Base-by-base conservation (phyloP, 1,140 invertebrate species). In the Aphaenogaster floridana region DNA sequence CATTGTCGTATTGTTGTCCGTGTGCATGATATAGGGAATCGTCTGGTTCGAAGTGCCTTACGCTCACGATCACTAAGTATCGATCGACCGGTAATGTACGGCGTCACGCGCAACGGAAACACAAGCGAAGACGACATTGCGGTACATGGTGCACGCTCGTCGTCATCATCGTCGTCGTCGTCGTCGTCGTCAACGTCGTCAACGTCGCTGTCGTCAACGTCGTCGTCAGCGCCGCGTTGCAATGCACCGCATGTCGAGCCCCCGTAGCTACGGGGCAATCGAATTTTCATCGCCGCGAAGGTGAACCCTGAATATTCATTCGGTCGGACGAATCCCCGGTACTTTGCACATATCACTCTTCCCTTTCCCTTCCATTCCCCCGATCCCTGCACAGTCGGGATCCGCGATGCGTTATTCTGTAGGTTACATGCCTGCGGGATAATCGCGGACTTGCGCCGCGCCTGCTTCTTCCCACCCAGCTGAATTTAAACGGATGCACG, bases 251-350 rank as follows among this genome's bases (percentile, higher is more conserved):
- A 84, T 15, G 89, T 90, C 89, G 87, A 90, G 15, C 83, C 86
- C 59, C 89, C 83, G 86, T 81, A 87, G 89, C 89, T 88, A 87
- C 83, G 74, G 90, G 79, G 78, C 90, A 91, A 92, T 90, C 91
- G 91, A 90, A 92, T 93, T 92, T 92, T 92, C 91, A 93, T 92
- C 88, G 87, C 85, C 85, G 90, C 85, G 80, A 90, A 92, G 89
- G 80, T 87, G 89, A 91, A 71, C 83, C 59, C 86, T 91, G 91
- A 92, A 92, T 92, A 92, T 92, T 92, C 91, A 92, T 92, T 87
- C 78, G 80, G 72, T 74, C 61, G 71, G 77, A 80, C 86, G 86
- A 92, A 91, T 88, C 80, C 86, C 76, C 52, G n/a, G 59, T 89
- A 86, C 85, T 79, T 88, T 83, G 88, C 83, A 52, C 87, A 86